phyloP scores from a whole-genome alignment of 2,797 vertebrate species.

The Clarias laeviceps region DNA sequence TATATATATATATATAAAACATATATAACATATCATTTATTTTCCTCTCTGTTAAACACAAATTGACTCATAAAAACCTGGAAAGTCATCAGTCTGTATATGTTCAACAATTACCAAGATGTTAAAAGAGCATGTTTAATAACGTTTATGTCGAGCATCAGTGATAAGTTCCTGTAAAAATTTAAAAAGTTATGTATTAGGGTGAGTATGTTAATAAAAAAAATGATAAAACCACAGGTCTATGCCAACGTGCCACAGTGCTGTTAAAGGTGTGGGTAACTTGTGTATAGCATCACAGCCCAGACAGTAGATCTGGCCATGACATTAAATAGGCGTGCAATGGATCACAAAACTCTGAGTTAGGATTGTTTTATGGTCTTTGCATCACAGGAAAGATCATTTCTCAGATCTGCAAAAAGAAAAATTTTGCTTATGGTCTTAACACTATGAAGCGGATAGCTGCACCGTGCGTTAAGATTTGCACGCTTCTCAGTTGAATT shows the following conservation, averaged over 20 bases:
- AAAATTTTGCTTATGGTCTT: too few relatives aligned
- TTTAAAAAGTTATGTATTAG: not conserved
- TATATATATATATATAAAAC: too few relatives aligned
- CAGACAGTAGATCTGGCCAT: not conserved
- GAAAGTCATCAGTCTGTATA: not conserved
- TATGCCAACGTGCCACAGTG: not conserved
- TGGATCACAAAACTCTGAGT: too few relatives aligned
- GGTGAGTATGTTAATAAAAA: not conserved
- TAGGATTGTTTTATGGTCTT: too few relatives aligned
- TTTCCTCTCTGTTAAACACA: not conserved
- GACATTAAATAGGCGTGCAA: not conserved
- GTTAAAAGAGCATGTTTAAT: not conserved
- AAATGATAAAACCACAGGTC: not conserved
- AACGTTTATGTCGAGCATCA: not conserved
- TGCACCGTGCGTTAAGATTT: too few relatives aligned
- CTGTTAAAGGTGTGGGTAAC: too few relatives aligned
- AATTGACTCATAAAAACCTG: not conserved
- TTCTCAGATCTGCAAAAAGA: too few relatives aligned
- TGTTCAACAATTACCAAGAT: not conserved
- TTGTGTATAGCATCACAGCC: not conserved
- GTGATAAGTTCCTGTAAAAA: not conserved
- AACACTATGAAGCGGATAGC: too few relatives aligned
- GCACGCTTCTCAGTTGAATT: too few relatives aligned
- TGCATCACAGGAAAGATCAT: too few relatives aligned
- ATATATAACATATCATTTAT: not conserved